Conservation (phyloP, 1,140 invertebrate species). For the Arion vulgaris region DNA sequence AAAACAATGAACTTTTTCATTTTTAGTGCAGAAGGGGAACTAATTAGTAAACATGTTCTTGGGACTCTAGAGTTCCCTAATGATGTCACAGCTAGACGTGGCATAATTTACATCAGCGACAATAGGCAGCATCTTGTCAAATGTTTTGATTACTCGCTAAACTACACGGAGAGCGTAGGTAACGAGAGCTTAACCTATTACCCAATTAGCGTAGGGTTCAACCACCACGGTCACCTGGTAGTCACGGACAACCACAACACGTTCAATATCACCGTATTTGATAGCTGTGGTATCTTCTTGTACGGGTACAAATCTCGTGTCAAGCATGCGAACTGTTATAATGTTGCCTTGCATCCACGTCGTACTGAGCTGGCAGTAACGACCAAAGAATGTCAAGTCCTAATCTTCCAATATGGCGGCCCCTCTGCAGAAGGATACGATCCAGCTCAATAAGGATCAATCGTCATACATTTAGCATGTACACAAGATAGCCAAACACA, state of each 20-base stretch:
- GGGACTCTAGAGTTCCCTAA: constrained; percentile 99
- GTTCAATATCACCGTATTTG: constrained; percentile 96
- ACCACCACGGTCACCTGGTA: constrained; percentile 93
- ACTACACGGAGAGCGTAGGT: constrained; percentile 96
- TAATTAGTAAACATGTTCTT: constrained; percentile 97
- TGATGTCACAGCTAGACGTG: constrained; percentile 96
- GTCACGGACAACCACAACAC: constrained; percentile 99
- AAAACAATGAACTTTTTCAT: constrained; percentile 99
- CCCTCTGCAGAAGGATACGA: no score
- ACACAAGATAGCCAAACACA: no score
- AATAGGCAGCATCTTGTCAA: constrained; percentile 99
- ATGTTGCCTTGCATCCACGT: constrained; percentile 84
- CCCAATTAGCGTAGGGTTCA: constrained; percentile 98
- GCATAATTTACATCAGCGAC: constrained; percentile 99
- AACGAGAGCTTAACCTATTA: constrained; percentile 99
- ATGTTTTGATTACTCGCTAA: constrained; percentile 98
- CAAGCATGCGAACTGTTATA: constrained; percentile 99
- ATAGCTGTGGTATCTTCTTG: constrained; percentile 90
- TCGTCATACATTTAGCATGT: no score
- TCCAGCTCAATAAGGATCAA: no score
- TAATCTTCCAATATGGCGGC: background rate
- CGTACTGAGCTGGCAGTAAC: constrained; percentile 21
- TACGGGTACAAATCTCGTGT: constrained; percentile 98
- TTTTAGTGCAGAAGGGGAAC: constrained; percentile 96
- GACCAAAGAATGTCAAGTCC: constrained; percentile 19